phyloP scores from a whole-genome alignment of 2,113 vertebrate genomes.

The Eulemur rufifrons region DNA sequence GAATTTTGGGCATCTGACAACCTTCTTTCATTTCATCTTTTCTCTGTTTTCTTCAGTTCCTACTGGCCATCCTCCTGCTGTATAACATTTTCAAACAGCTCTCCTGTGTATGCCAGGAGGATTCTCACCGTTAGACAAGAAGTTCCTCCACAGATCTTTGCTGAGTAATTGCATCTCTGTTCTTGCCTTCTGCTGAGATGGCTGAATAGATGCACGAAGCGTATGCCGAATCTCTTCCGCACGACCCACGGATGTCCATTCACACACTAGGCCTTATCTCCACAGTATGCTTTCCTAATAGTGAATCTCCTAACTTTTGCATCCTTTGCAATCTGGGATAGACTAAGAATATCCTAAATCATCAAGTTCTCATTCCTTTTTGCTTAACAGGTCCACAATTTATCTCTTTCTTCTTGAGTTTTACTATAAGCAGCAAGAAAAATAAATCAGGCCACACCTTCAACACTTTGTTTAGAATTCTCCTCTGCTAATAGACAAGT shows the following conservation, averaged over 20 bases:
- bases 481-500: neutral
- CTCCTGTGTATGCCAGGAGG: neutral
- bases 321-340: neutral
- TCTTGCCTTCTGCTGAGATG: neutral
- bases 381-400: neutral
- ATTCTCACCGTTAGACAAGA: neutral
- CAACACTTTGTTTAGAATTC: neutral
- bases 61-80: neutral
- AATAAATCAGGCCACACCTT: neutral
- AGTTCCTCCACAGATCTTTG: neutral
- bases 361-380: neutral
- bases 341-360: neutral
- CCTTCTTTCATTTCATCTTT: neutral
- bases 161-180: neutral
- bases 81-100: neutral
- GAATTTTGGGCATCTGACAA: neutral
- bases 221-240: neutral
- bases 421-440: neutral
- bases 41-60: neutral
- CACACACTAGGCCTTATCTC: neutral
- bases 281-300: neutral
- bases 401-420: neutral
- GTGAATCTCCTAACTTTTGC: neutral
- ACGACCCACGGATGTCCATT: neutral
- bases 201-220: neutral